These are phyloP conservation scores for Eciton burchellii DNA, from an alignment of 1,140 invertebrate species.

Conservation along the genomic window DNA sequence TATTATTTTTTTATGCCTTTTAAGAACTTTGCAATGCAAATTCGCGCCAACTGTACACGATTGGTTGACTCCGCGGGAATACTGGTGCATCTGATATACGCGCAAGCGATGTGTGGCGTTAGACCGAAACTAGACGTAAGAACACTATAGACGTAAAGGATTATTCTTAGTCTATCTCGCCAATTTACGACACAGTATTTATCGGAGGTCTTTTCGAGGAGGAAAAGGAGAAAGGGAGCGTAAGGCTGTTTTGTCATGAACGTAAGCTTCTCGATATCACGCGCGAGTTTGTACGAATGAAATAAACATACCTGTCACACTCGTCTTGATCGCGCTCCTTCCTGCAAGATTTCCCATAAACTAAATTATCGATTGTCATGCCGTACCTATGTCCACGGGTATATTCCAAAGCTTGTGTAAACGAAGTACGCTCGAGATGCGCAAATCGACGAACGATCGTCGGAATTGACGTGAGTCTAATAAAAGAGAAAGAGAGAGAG, in stretches of 20 bases:
- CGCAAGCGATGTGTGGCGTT: conserved; percentile 52
- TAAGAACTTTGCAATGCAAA: conserved; percentile 21
- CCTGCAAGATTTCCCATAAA: conserved; percentile 40
- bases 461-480: neutral
- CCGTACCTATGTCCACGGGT: conserved; percentile 66
- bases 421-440: conserved; percentile 40
- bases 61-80: neutral
- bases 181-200: conserved; percentile 82
- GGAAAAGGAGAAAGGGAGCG: neutral
- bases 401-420: conserved; percentile 71
- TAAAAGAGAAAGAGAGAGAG: neutral
- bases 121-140: conserved; percentile 67
- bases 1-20: conserved; percentile 25
- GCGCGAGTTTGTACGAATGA: conserved; percentile 68
- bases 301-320: conserved; percentile 49
- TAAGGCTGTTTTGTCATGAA: conserved; percentile 22
- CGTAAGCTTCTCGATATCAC: conserved; percentile 61
- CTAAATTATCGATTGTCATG: conserved; percentile 67
- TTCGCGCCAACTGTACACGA: neutral
- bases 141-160: conserved; percentile 65
- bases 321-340: conserved; percentile 63
- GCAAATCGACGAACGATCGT: neutral
- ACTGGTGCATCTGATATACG: conserved; percentile 8
- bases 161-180: conserved; percentile 76
- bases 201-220: conserved; percentile 68